phyloP scores from a whole-genome alignment of 2,888 invertebrate genomes.

The Cerastis leucographa region DNA sequence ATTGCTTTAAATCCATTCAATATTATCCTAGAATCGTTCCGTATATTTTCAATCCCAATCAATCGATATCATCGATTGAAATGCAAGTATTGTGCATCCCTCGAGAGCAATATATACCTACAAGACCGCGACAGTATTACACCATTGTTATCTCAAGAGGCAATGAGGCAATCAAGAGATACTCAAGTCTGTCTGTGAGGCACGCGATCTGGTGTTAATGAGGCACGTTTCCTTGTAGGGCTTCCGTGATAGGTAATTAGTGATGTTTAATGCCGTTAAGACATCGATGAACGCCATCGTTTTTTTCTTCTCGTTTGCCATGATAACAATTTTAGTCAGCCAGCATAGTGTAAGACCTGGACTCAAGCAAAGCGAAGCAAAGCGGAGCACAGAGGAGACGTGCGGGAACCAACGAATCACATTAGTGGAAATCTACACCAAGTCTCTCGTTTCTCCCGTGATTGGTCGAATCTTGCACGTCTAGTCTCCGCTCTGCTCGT shows the following conservation, averaged over 20 bases:
- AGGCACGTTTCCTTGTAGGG: constrained; percentile 19
- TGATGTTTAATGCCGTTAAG: not conserved
- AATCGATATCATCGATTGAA: not conserved
- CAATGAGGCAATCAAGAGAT: constrained; percentile 29
- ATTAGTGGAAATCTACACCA: not conserved
- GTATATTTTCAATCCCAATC: not conserved
- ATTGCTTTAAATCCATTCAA: not conserved
- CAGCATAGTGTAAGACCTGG: not conserved
- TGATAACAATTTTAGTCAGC: not conserved
- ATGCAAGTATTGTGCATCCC: not conserved
- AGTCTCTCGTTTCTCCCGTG: not conserved
- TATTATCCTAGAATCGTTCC: not conserved
- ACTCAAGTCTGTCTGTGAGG: constrained; percentile 7
- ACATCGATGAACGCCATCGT: not conserved
- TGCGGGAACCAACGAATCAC: not conserved
- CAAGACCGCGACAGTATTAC: not conserved
- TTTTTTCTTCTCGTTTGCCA: not conserved
- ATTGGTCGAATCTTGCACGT: not conserved
- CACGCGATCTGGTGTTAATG: constrained; percentile 46
- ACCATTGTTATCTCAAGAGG: constrained; percentile 24
- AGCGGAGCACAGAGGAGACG: too few relatives aligned
- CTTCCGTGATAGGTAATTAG: constrained; percentile 21
- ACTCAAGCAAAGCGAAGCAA: not conserved
- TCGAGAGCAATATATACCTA: constrained; percentile 19
- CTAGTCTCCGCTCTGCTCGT: not conserved